Evolutionary conservation across 2,888 invertebrate genomes (phyloP).

Genomic region (Bombylius major): DNA sequence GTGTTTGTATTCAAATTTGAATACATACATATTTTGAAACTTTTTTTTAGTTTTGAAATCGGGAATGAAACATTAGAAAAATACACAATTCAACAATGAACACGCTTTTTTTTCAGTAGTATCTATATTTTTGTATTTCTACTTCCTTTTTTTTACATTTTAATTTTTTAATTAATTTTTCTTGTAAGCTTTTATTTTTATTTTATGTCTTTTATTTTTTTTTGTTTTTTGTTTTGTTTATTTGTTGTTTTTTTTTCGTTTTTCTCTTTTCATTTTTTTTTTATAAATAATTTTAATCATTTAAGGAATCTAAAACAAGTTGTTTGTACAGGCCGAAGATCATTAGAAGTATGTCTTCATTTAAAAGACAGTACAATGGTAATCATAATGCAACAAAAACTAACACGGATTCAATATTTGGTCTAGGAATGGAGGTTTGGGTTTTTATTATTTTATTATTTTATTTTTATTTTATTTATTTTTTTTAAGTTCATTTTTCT

Average conservation of each 20-base stretch:
- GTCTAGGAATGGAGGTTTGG: slow-evolving; percentile 31
- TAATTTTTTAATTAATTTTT: too few species aligned
- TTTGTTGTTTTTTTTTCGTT: not conserved
- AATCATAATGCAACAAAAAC: slow-evolving; percentile 20
- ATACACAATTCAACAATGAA: too few species aligned
- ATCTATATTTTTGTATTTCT: too few species aligned
- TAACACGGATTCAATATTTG: slow-evolving; percentile 33
- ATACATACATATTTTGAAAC: too few species aligned
- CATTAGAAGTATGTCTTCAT: slow-evolving; percentile 31
- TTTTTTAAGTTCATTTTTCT: not conserved
- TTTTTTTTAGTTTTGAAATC: too few species aligned
- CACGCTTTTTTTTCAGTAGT: too few species aligned
- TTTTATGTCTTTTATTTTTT: not conserved
- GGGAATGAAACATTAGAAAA: too few species aligned
- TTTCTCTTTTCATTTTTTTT: slow-evolving; percentile 3
- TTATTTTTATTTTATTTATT: not conserved
- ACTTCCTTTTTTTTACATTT: too few species aligned
- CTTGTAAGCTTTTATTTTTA: not conserved
- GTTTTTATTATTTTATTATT: slow-evolving; percentile 12
- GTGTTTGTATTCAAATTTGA: too few species aligned
- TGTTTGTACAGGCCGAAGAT: slow-evolving; percentile 32
- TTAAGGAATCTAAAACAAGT: slow-evolving; percentile 26
- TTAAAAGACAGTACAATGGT: slow-evolving; percentile 19
- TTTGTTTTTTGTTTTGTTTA: not conserved
- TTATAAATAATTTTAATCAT: slow-evolving; percentile 11